Evolutionary conservation across 2,113 vertebrate genomes (phyloP).

Genomic region (Paraplagusia blochii): DNA sequence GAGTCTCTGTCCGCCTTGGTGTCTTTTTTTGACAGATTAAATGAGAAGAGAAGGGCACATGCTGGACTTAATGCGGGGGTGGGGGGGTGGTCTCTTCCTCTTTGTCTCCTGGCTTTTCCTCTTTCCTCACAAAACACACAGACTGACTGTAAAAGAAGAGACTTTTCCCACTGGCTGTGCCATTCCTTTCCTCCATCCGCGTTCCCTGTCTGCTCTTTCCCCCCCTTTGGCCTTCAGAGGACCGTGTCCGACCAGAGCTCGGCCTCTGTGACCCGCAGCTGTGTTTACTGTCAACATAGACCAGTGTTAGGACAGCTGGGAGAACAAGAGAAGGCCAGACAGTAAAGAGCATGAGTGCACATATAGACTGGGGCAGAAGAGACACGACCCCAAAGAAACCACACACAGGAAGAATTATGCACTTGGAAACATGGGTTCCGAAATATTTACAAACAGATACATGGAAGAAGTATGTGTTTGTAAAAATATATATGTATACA

Average conservation of each 20-base stretch:
- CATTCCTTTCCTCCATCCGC: slow-evolving; percentile 35
- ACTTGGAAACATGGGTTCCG: slow-evolving; percentile 13
- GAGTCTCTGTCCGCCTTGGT: not conserved
- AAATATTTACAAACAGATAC: not conserved
- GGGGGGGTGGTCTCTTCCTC: slow-evolving; percentile 4
- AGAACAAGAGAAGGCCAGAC: slow-evolving; percentile 73
- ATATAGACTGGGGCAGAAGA: slow-evolving; percentile 41
- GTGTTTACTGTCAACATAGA: slow-evolving; percentile 81
- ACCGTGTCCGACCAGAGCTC: slow-evolving; percentile 65
- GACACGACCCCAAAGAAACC: slow-evolving; percentile 16
- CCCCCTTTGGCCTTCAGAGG: slow-evolving; percentile 57
- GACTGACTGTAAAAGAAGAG: slow-evolving; percentile 7
- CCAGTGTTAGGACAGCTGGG: slow-evolving; percentile 80
- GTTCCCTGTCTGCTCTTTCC: slow-evolving; percentile 36
- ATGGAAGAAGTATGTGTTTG: too few relatives aligned
- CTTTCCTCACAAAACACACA: slow-evolving; percentile 5
- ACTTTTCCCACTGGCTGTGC: slow-evolving; percentile 22
- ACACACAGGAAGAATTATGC: slow-evolving; percentile 32
- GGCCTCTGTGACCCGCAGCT: slow-evolving; percentile 79
- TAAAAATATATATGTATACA: too few relatives aligned
- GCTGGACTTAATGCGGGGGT: slow-evolving; percentile 10
- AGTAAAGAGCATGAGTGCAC: slow-evolving; percentile 53
- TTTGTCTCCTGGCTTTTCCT: slow-evolving; percentile 8
- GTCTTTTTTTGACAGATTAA: slow-evolving; percentile 1
- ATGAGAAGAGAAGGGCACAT: slow-evolving; percentile 12